Evolutionary conservation across 2,113 vertebrate genomes (phyloP).

Genomic region (Shinisaurus crocodilurus): DNA sequence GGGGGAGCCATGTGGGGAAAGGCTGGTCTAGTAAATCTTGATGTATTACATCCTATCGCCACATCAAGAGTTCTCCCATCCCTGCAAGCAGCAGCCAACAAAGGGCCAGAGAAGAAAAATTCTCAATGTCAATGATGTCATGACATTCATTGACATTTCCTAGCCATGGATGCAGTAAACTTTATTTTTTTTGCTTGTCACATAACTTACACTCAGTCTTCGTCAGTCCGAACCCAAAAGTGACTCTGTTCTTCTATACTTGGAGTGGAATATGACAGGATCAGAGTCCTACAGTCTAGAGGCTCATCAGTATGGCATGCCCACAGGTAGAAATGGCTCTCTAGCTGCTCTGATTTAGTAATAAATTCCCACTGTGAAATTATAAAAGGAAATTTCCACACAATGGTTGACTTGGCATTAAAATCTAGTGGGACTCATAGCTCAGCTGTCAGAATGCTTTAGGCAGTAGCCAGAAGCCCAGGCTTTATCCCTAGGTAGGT

Average conservation of each 20-base stretch:
- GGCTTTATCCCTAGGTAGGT: constrained; percentile 43
- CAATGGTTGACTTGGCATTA: constrained; percentile 30
- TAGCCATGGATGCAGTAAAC: not conserved
- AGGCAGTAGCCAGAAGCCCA: constrained; percentile 27
- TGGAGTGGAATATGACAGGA: constrained; percentile 21
- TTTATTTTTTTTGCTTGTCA: not conserved
- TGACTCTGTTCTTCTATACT: not conserved
- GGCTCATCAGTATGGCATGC: constrained; percentile 32
- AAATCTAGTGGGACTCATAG: constrained; percentile 37
- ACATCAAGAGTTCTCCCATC: not conserved
- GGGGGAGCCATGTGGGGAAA: not conserved
- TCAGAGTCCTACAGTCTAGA: constrained; percentile 30
- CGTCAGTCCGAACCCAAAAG: not conserved
- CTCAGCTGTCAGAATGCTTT: constrained; percentile 35
- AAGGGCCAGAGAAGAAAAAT: not conserved
- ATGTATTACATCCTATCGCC: not conserved
- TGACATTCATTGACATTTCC: not conserved
- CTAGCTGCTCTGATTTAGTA: constrained; percentile 15
- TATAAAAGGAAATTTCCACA: constrained; percentile 27
- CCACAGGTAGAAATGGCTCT: constrained; percentile 34
- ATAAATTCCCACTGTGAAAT: constrained; percentile 40
- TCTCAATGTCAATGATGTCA: not conserved
- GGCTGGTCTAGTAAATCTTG: not conserved
- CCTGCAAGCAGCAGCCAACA: not conserved
- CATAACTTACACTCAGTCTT: not conserved